Evolutionary conservation across 2,797 vertebrate genomes (phyloP).

Genomic region (Crenuchus spilurus): DNA sequence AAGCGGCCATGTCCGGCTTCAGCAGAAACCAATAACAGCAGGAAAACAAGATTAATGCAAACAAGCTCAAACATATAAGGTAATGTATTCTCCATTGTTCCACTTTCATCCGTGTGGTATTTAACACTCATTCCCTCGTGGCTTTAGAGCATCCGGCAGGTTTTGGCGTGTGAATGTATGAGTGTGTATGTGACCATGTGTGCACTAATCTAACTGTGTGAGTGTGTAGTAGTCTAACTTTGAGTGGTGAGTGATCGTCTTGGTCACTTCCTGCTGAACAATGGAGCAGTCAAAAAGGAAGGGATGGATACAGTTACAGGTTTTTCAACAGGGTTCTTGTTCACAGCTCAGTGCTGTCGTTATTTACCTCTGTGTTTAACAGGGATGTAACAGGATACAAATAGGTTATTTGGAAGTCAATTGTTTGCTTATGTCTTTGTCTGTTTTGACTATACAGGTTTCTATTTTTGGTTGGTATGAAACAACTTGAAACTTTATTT

Average conservation of each 20-base stretch:
- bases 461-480: no score
- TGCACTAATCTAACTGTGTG: not conserved
- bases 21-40: conserved; percentile 38
- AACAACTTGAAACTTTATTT: no score
- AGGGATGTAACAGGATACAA: no score
- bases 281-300: conserved; percentile 19
- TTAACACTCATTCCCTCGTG: conserved; percentile 25
- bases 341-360: not conserved
- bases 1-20: conserved; percentile 34
- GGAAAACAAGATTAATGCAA: conserved; percentile 21
- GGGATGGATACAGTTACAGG: not conserved
- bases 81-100: conserved; percentile 17
- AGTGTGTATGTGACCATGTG: not conserved
- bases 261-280: conserved; percentile 15
- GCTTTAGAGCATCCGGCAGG: conserved; percentile 18
- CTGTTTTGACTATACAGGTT: no score
- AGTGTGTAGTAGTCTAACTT: conserved; percentile 1
- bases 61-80: conserved; percentile 9
- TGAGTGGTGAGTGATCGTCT: conserved; percentile 22
- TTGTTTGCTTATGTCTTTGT: no score
- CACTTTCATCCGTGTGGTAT: conserved; percentile 23
- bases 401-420: no score
- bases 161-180: not conserved
- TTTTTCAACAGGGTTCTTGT: not conserved
- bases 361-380: not conserved